phyloP scores from a whole-genome alignment of 1,140 invertebrate species.

The Alviniconcha marisindica region DNA sequence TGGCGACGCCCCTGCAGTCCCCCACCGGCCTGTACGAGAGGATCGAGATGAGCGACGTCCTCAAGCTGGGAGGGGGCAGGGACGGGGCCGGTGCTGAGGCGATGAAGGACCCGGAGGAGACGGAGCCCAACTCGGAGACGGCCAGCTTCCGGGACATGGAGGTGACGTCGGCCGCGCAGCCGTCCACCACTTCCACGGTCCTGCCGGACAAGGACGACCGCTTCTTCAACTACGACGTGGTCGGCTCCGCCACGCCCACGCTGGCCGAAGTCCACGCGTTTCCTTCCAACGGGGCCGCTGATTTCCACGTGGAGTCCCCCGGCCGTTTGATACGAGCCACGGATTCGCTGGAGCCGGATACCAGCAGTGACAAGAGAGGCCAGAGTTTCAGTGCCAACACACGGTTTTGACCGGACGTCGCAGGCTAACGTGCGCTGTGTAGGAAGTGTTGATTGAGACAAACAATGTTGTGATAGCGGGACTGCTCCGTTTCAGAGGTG shows the following conservation, averaged over 20 bases:
- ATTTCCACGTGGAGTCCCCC: neutral
- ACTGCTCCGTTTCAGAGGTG: too few relatives aligned
- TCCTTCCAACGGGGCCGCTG: neutral
- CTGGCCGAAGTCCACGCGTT: neutral
- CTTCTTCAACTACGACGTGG: neutral
- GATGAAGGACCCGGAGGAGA: conserved; percentile 4
- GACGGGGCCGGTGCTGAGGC: neutral
- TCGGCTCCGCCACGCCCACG: neutral
- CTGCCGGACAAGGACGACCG: conserved; percentile 1
- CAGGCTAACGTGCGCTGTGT: too few relatives aligned
- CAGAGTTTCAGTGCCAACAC: neutral
- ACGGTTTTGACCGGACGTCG: too few relatives aligned
- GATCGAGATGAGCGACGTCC: conserved; percentile 30
- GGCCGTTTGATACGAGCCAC: conserved; percentile 1
- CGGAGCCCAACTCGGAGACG: conserved; percentile 30
- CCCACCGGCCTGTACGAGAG: conserved; percentile 18
- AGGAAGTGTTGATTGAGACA: too few relatives aligned
- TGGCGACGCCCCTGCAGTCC: conserved; percentile 25
- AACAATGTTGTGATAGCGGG: too few relatives aligned
- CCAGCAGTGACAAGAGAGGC: neutral
- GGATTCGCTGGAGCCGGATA: neutral
- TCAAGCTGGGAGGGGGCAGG: neutral
- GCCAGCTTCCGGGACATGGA: conserved; percentile 21
- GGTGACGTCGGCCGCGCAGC: neutral
- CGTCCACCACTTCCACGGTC: conserved; percentile 3